Evolutionary conservation across 2,797 vertebrate species (phyloP).

Genomic region (Epinephelus malabaricus): DNA sequence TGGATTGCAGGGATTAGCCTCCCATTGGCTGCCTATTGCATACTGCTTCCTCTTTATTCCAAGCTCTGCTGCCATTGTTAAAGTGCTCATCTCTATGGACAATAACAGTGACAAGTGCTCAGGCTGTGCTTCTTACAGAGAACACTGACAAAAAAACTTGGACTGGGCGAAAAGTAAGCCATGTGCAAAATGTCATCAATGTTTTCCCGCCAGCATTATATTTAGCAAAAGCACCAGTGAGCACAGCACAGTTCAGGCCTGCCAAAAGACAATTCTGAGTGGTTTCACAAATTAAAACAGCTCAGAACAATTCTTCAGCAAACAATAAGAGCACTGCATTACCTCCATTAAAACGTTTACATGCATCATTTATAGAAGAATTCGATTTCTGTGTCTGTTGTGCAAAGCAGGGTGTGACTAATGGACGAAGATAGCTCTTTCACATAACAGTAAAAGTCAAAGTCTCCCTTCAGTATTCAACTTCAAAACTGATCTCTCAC

Average conservation of each 20-base stretch:
- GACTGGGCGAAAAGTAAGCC: not conserved
- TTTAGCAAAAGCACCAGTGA: conserved; percentile 2
- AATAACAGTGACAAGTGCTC: not conserved
- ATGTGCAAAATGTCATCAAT: conserved; percentile 5
- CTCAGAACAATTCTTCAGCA: not conserved
- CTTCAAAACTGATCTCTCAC: too few species aligned
- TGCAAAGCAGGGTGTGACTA: too few species aligned
- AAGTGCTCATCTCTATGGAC: conserved; percentile 11
- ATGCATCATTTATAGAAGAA: too few species aligned
- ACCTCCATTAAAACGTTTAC: too few species aligned
- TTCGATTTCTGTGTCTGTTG: too few species aligned
- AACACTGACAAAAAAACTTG: conserved; percentile 14
- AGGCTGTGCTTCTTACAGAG: not conserved
- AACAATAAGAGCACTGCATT: too few species aligned
- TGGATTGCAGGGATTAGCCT: conserved; percentile 24
- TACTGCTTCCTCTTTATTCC: conserved; percentile 19
- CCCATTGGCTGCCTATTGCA: not conserved
- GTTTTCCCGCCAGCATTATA: conserved; percentile 9
- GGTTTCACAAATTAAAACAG: not conserved
- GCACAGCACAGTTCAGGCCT: not conserved
- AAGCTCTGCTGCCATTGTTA: conserved; percentile 19
- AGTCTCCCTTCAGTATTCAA: too few species aligned
- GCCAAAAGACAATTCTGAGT: not conserved
- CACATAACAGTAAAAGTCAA: too few species aligned
- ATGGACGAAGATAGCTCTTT: too few species aligned